Evolutionary conservation across 1,140 invertebrate genomes (phyloP).

Genomic region (Dreissena polymorpha): DNA sequence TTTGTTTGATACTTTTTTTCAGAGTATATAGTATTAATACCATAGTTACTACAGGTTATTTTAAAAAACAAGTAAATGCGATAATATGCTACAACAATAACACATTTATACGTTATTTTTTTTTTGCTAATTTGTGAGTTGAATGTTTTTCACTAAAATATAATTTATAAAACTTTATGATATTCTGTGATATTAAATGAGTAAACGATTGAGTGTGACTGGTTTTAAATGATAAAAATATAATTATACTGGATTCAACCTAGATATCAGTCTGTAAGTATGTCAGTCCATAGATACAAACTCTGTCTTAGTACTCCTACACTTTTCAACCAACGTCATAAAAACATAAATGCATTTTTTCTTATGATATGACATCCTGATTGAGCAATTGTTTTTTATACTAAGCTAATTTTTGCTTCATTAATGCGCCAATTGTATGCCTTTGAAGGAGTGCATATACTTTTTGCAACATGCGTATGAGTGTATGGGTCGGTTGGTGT

Average conservation of each 20-base stretch:
- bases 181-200: conserved; percentile 16
- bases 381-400: not conserved
- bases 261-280: not conserved
- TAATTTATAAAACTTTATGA: conserved; percentile 4
- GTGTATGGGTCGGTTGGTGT: no score
- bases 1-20: not conserved
- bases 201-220: not conserved
- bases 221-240: not conserved
- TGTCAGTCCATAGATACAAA: no score
- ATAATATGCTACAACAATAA: not conserved
- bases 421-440: not conserved
- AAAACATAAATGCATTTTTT: not conserved
- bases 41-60: not conserved
- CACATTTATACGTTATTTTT: not conserved
- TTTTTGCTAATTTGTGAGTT: not conserved
- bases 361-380: not conserved
- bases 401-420: not conserved
- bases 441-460: no score
- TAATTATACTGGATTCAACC: not conserved
- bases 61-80: conserved; percentile 7
- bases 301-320: no score
- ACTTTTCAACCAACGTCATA: not conserved
- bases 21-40: not conserved
- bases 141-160: not conserved
- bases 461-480: no score